Evolutionary conservation across 2,113 vertebrate genomes (phyloP).

Genomic region (Centrocercus urophasianus): DNA sequence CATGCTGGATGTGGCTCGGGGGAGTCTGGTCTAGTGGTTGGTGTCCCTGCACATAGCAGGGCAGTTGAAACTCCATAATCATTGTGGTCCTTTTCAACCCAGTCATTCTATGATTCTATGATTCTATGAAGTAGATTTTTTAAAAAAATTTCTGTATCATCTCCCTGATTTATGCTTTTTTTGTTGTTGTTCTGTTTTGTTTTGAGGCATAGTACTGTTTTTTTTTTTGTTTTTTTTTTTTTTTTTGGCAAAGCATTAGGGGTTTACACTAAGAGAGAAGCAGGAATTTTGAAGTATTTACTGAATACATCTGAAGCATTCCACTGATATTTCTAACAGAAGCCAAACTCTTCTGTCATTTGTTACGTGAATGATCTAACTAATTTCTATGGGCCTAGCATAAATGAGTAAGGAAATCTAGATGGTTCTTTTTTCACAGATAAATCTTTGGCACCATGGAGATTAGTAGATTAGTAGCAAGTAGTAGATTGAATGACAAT

Average conservation of each 20-base stretch:
- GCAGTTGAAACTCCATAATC: too few relatives aligned
- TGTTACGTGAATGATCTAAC: conserved; percentile 31
- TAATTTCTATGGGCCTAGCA: background rate
- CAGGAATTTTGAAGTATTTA: background rate
- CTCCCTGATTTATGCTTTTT: background rate
- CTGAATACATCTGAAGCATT: background rate
- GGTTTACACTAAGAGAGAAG: background rate
- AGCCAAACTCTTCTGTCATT: background rate
- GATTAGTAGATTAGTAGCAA: background rate
- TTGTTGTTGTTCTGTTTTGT: background rate
- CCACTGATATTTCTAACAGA: conserved; percentile 4
- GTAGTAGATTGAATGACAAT: background rate
- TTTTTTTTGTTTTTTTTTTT: background rate
- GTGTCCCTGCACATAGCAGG: too few relatives aligned
- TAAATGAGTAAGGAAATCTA: conserved; percentile 15
- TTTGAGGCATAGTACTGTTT: background rate
- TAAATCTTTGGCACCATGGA: background rate
- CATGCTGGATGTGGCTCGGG: too few relatives aligned
- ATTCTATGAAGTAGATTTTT: background rate
- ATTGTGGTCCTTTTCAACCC: too few relatives aligned
- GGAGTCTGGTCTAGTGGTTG: too few relatives aligned
- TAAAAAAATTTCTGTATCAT: background rate
- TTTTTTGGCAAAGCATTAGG: background rate
- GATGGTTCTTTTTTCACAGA: background rate
- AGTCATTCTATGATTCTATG: too few relatives aligned